These are phyloP conservation scores for Oryzias curvinotus DNA, from an alignment of 2,113 vertebrate species.

Conservation along the genomic window DNA sequence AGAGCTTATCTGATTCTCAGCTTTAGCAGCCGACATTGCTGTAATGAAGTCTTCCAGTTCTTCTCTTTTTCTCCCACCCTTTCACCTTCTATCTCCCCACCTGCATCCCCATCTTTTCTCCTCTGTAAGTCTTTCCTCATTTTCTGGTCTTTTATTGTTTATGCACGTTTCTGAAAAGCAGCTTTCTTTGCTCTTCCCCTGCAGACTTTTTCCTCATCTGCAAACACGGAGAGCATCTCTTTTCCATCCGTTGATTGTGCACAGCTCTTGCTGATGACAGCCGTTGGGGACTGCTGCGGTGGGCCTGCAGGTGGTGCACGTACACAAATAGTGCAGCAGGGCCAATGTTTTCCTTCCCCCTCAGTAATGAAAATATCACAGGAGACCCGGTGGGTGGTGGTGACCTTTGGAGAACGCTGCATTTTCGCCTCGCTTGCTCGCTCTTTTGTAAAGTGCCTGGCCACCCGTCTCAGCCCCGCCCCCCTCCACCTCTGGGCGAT, in stretches of 20 bases:
- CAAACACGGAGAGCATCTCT: constrained; percentile 4
- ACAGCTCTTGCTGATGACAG: constrained; percentile 6
- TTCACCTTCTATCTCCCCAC: constrained; percentile 29
- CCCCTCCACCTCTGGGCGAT: constrained; percentile 53
- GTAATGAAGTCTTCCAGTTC: constrained; percentile 69
- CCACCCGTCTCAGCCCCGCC: constrained; percentile 58
- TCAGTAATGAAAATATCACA: constrained; percentile 79
- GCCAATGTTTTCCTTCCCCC: constrained; percentile 31
- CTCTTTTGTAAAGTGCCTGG: constrained; percentile 73
- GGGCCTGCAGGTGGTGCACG: constrained; percentile 65
- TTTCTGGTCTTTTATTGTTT: neutral
- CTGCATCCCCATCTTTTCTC: constrained; percentile 8
- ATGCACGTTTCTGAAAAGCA: neutral
- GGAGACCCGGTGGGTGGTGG: constrained; percentile 69
- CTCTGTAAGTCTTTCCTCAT: neutral
- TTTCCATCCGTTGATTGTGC: constrained; percentile 23
- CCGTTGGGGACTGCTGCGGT: constrained; percentile 33
- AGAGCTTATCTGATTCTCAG: constrained; percentile 77
- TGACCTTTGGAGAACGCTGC: constrained; percentile 76
- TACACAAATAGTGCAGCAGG: constrained; percentile 33
- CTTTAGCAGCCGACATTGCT: constrained; percentile 61
- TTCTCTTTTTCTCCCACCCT: constrained; percentile 30
- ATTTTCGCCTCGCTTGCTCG: constrained; percentile 71
- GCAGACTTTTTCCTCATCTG: neutral
- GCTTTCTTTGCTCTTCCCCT: neutral